Evolutionary conservation across 2,888 invertebrate genomes (phyloP), one percentile per base, ranked within the genome.

Genomic region (Callinectes sapidus): DNA sequence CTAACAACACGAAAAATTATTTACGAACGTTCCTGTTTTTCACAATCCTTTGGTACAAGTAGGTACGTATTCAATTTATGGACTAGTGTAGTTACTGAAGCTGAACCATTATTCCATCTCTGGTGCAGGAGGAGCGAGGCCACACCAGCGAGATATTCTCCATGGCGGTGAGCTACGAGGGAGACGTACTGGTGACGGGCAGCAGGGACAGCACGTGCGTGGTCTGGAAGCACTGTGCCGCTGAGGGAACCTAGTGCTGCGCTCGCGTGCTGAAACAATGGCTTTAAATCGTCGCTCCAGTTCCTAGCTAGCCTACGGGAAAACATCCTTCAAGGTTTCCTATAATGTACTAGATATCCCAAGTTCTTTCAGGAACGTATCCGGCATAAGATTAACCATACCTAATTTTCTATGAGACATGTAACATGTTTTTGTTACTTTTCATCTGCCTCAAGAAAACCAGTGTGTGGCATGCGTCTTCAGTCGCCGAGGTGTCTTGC

Each of bases 151-250:
- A 98, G 95, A 97, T 98, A 86, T 98, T 98, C 96, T 97, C 97
- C n/a, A 97, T 97, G 95, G 97, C 97, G 1, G 98, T 97, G 6
- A 87, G 55, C 16, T 54, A 87, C 16, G 71, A 71, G 71, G 98
- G 98, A 0, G 97, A 97, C 95, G 97, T 97, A 8, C 97, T 98
- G 95, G 96, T 98, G 95, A 98, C 98, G 32, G 98, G 97, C 0
- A 97, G 97, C 95, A 98, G 98, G 96, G 98, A 98, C 95, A 98
- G 97, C 96, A 97, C 97, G 18, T 98, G 97, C 95, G 96, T 97
- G 91, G 97, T 98, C 95, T 98, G 98, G 98, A 39, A 81, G 10
- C 90, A 87, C 66, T 18, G 3, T 5, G 13, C 55, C 23, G 2
- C 32, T 42, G n/a, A 66, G 42, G n/a, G 71, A 10, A n/a, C 28